Evolutionary conservation across 2,113 vertebrate genomes (phyloP).

Genomic region (Conger conger): DNA sequence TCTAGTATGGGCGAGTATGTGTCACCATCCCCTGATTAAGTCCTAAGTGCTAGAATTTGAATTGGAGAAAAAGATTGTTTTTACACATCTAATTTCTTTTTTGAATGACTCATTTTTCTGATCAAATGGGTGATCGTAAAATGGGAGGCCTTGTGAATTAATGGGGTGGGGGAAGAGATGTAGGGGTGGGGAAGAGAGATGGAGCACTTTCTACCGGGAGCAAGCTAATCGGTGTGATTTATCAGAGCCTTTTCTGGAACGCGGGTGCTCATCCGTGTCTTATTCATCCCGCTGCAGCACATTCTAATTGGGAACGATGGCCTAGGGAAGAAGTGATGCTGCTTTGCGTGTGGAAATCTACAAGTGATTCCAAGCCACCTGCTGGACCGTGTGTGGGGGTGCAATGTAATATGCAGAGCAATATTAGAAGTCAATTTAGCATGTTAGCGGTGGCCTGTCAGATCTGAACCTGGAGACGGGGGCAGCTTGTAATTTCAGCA

Average conservation of each 20-base stretch:
- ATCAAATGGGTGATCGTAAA: not conserved
- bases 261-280: not conserved
- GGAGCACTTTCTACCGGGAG: not conserved
- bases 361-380: not conserved
- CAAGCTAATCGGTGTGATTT: not conserved
- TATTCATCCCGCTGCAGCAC: not conserved
- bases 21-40: not conserved
- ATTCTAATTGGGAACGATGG: conserved; percentile 1
- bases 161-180: not conserved
- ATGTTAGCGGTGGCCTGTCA: not conserved
- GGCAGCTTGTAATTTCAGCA: not conserved
- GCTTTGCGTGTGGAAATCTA: not conserved
- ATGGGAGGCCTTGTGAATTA: not conserved
- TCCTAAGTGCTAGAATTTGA: not conserved
- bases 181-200: not conserved
- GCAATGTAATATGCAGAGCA: no score
- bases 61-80: not conserved
- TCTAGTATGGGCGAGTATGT: not conserved
- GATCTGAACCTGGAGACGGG: not conserved
- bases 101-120: not conserved
- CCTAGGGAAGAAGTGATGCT: not conserved
- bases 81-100: not conserved
- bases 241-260: not conserved
- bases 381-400: not conserved
- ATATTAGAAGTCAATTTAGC: not conserved